Conservation (phyloP, 2,888 invertebrate species). For the Eupithecia insigniata region DNA sequence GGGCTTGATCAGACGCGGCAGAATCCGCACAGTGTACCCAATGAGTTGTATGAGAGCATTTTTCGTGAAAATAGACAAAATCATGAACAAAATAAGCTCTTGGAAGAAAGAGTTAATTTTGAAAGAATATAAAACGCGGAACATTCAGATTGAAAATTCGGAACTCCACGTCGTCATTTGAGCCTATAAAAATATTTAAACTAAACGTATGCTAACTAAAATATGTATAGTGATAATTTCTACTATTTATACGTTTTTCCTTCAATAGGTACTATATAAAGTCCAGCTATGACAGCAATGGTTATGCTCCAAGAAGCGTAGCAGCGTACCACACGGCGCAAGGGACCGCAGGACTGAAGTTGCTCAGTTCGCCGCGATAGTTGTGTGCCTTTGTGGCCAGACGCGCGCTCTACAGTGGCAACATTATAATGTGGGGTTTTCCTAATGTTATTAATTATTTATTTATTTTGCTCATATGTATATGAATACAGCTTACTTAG, state of each 20-base stretch:
- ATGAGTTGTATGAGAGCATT: neutral
- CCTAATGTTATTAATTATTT: too few species aligned
- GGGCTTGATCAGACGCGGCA: neutral
- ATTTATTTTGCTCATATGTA: too few species aligned
- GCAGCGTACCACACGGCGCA: conserved; percentile 21
- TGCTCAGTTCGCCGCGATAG: conserved; percentile 54
- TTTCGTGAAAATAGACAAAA: neutral
- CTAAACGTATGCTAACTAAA: neutral
- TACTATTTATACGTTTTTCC: neutral
- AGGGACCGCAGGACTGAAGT: conserved; percentile 49
- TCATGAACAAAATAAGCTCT: neutral
- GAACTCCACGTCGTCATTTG: neutral
- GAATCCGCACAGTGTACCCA: neutral
- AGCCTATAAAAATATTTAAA: neutral
- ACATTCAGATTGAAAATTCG: neutral
- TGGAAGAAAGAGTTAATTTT: neutral
- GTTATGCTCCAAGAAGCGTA: conserved; percentile 8
- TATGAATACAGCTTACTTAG: too few species aligned
- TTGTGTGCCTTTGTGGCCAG: conserved; percentile 64
- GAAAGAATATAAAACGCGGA: neutral
- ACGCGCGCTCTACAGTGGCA: conserved; percentile 51
- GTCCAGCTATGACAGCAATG: conserved; percentile 6
- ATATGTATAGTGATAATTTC: neutral
- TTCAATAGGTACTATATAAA: neutral
- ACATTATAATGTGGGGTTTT: conserved; percentile 10